These are phyloP conservation scores for Spea multiplicata DNA, from an alignment of 2,113 vertebrate species.

Conservation along the genomic window DNA sequence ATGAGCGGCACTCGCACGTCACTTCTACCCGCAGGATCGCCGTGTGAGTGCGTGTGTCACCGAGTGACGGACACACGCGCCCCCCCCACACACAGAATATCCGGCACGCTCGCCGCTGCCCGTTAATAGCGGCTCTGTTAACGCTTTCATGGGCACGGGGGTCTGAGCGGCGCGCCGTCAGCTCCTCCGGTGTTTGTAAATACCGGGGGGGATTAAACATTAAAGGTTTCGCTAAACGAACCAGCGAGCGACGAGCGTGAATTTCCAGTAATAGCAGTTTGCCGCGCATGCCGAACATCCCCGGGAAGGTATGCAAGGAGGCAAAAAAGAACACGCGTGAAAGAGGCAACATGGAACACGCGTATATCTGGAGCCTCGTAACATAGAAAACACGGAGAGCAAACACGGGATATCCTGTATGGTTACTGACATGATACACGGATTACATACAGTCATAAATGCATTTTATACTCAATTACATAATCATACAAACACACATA, in stretches of 20 bases:
- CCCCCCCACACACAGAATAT: background rate
- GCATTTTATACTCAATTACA: too few relatives aligned
- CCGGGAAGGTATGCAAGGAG: slow-evolving; percentile 15
- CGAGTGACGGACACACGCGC: slow-evolving; percentile 53
- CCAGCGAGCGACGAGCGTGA: slow-evolving; percentile 43
- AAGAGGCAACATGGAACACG: background rate
- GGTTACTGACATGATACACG: too few relatives aligned
- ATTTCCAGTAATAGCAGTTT: slow-evolving; percentile 43
- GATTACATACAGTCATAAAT: too few relatives aligned
- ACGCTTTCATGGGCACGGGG: too few relatives aligned
- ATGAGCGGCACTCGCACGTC: slow-evolving; percentile 48
- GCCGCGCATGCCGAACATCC: slow-evolving; percentile 37
- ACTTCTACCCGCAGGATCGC: slow-evolving; percentile 60
- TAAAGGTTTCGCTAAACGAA: background rate
- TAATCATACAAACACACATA: too few relatives aligned
- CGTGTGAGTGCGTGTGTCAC: slow-evolving; percentile 54
- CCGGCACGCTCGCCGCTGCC: too few relatives aligned
- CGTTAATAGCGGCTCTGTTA: too few relatives aligned
- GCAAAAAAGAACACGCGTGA: background rate
- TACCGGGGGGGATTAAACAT: too few relatives aligned
- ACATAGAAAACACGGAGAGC: too few relatives aligned
- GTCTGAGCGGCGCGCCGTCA: too few relatives aligned
- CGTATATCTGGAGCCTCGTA: background rate
- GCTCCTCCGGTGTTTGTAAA: too few relatives aligned
- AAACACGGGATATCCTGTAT: too few relatives aligned